phyloP scores from a whole-genome alignment of 2,797 vertebrate species.

The Odontamblyopus lacepedii region DNA sequence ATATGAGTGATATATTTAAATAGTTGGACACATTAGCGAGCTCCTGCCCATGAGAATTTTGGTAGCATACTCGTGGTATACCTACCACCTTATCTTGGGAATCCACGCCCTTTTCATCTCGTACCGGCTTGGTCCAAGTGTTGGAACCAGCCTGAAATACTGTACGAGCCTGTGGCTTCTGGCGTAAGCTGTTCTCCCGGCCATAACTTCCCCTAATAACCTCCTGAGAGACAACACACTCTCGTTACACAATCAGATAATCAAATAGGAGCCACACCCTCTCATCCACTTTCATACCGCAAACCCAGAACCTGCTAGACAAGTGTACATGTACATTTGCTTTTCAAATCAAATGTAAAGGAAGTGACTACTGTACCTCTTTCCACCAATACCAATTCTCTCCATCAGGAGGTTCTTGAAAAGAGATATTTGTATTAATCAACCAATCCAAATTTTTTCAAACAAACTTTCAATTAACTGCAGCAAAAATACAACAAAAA shows the following conservation, averaged over 20 bases:
- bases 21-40: slow-evolving; percentile 3
- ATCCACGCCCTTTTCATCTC: slow-evolving; percentile 45
- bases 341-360: not conserved
- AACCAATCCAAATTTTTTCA: not conserved
- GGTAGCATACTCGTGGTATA: slow-evolving; percentile 57
- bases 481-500: not conserved
- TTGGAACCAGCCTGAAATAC: slow-evolving; percentile 77
- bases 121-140: slow-evolving; percentile 59
- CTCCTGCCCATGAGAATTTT: slow-evolving; percentile 19
- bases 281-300: not conserved
- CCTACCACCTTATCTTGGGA: slow-evolving; percentile 70
- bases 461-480: not conserved
- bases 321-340: not conserved
- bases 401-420: slow-evolving; percentile 24
- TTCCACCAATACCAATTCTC: slow-evolving; percentile 42
- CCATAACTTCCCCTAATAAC: slow-evolving; percentile 68
- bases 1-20: not conserved
- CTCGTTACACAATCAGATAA: slow-evolving; percentile 43
- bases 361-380: slow-evolving; percentile 60
- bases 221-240: slow-evolving; percentile 69
- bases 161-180: slow-evolving; percentile 73
- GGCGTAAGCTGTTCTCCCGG: slow-evolving; percentile 77
- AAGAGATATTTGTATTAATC: not conserved
- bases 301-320: not conserved
- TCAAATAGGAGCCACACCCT: slow-evolving; percentile 24